Percentiles rank a stretch among this genome's conserved stretches.
Evolutionary conservation across 2,888 invertebrate species (phyloP).

Genomic region (Nomada fucata): DNA sequence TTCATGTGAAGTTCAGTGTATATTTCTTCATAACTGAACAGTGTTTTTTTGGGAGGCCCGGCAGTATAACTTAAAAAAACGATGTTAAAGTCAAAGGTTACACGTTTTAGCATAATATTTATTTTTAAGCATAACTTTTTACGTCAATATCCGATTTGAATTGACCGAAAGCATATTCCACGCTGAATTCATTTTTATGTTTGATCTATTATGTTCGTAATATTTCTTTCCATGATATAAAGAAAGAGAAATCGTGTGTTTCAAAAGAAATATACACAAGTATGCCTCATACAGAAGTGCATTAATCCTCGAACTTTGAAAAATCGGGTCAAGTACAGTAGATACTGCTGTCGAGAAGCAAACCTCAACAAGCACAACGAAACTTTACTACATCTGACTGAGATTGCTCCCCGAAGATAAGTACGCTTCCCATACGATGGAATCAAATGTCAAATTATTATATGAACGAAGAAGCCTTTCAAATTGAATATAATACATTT

Average conservation of each 20-base stretch:
- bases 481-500: neutral
- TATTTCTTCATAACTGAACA: too few species aligned
- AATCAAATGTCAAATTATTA: neutral
- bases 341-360: slow-evolving; percentile 1
- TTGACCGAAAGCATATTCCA: too few species aligned
- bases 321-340: slow-evolving; percentile 13
- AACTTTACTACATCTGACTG: slow-evolving; percentile 4
- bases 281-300: neutral
- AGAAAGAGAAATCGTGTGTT: neutral
- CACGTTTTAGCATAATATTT: too few species aligned
- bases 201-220: too few species aligned
- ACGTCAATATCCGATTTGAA: too few species aligned
- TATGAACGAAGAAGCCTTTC: too few species aligned
- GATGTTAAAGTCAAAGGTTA: too few species aligned
- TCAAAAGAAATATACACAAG: neutral
- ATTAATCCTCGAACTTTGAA: slow-evolving; percentile 19
- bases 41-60: too few species aligned
- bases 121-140: too few species aligned
- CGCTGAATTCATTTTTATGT: too few species aligned
- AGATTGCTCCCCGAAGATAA: slow-evolving; percentile 1
- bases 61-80: too few species aligned
- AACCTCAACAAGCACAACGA: neutral
- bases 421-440: neutral
- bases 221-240: neutral
- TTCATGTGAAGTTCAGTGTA: too few species aligned